phyloP scores from a whole-genome alignment of 2,113 vertebrate species.

The Maccullochella peelii region DNA sequence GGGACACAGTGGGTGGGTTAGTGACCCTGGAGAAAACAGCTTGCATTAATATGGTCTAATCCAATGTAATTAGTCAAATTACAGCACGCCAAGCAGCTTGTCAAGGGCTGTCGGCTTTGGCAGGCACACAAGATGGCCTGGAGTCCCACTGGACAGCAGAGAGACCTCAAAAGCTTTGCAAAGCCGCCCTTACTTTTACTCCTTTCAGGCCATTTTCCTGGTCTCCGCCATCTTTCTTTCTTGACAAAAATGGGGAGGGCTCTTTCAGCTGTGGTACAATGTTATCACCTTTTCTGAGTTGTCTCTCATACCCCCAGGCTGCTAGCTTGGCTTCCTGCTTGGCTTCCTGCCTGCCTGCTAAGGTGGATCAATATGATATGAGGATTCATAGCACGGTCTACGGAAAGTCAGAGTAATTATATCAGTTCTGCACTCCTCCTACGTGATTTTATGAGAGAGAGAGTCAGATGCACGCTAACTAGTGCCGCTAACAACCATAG shows the following conservation, averaged over 20 bases:
- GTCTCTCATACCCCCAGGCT: slow-evolving; percentile 55
- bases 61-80: slow-evolving; percentile 99
- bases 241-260: slow-evolving; percentile 33
- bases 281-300: slow-evolving; percentile 51
- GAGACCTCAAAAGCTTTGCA: slow-evolving; percentile 77
- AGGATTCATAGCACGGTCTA: slow-evolving; percentile 68
- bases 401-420: slow-evolving; percentile 82
- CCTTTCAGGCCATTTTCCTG: slow-evolving; percentile 17
- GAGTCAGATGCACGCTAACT: slow-evolving; percentile 72
- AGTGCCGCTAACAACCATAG: slow-evolving; percentile 65
- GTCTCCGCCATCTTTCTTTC: slow-evolving; percentile 43
- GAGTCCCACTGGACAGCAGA: slow-evolving; percentile 91
- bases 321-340: slow-evolving; percentile 60
- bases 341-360: slow-evolving; percentile 68
- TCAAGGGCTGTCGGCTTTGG: slow-evolving; percentile 96
- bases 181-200: slow-evolving; percentile 61
- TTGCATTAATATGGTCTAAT: slow-evolving; percentile 99
- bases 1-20: slow-evolving; percentile 90
- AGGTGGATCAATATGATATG: slow-evolving; percentile 74
- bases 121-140: slow-evolving; percentile 86
- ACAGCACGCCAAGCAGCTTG: slow-evolving; percentile 94
- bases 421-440: slow-evolving; percentile 71
- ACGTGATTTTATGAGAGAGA: slow-evolving; percentile 56
- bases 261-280: slow-evolving; percentile 37
- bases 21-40: slow-evolving; percentile 98